Conservation (phyloP, 2,888 invertebrate genomes). For the Cheilosia vulpina region DNA sequence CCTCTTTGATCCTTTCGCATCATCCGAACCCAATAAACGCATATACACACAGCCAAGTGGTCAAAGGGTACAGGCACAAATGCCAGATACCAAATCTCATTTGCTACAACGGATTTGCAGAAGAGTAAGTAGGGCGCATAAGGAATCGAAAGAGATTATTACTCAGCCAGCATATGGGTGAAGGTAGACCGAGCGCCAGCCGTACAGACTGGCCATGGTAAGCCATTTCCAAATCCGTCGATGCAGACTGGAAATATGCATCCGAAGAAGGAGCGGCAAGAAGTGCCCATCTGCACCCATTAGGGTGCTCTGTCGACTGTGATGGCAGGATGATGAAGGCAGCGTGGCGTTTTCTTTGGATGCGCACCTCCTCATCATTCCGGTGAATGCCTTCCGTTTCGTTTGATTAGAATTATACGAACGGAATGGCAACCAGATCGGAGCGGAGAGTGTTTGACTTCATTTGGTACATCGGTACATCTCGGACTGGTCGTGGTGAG, state of each 20-base stretch:
- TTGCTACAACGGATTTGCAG: constrained; percentile 61
- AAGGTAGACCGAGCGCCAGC: constrained; percentile 2
- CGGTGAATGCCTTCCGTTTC: constrained; percentile 42
- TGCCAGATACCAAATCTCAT: constrained; percentile 72
- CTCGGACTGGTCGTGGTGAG: constrained; percentile 21
- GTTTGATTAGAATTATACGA: constrained; percentile 19
- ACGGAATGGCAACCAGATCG: not conserved
- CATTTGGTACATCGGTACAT: constrained; percentile 2
- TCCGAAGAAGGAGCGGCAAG: constrained; percentile 7
- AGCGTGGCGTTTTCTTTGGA: constrained; percentile 25
- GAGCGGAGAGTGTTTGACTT: constrained; percentile 26
- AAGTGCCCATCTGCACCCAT: constrained; percentile 46
- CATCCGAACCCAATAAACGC: constrained; percentile 58
- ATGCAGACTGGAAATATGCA: constrained; percentile 40
- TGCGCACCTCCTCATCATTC: constrained; percentile 51
- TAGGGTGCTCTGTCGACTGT: constrained; percentile 46
- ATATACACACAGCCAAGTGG: constrained; percentile 46
- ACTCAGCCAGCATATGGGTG: constrained; percentile 36
- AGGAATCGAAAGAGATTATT: constrained; percentile 57
- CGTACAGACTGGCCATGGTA: constrained; percentile 3
- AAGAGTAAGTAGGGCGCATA: constrained; percentile 65
- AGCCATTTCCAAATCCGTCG: constrained; percentile 32
- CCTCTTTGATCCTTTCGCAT: constrained; percentile 71
- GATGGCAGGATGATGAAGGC: not conserved
- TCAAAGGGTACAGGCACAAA: constrained; percentile 66